These are phyloP conservation scores for Drosophila truncata DNA, from an alignment of 1,140 invertebrate genomes.

Conservation along the genomic window DNA sequence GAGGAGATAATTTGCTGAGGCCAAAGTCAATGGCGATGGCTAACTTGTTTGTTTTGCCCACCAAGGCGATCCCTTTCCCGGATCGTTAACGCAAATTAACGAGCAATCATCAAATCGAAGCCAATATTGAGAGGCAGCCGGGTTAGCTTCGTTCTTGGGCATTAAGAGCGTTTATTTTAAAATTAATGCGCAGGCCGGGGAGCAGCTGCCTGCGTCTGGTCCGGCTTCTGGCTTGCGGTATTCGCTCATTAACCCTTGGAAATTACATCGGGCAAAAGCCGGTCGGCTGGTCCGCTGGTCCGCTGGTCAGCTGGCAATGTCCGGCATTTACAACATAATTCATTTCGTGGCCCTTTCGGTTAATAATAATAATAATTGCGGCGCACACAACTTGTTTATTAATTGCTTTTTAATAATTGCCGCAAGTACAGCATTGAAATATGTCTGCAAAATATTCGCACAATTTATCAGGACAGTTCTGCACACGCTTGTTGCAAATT, in stretches of 20 bases:
- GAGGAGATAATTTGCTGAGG: constrained; percentile 80
- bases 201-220: constrained; percentile 34
- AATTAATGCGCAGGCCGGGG: constrained; percentile 69
- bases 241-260: constrained; percentile 78
- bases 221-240: constrained; percentile 61
- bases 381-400: constrained; percentile 65
- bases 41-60: constrained; percentile 71
- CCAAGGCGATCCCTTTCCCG: constrained; percentile 12
- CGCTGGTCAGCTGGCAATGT: constrained; percentile 52
- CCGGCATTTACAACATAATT: constrained; percentile 83
- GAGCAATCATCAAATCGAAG: constrained; percentile 84
- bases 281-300: not conserved
- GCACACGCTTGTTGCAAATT: constrained; percentile 45
- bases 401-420: constrained; percentile 83
- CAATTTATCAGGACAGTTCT: constrained; percentile 52
- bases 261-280: constrained; percentile 56
- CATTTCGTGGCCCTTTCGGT: constrained; percentile 42
- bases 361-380: constrained; percentile 58
- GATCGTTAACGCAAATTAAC: constrained; percentile 85
- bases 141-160: constrained; percentile 32
- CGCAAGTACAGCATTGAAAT: constrained; percentile 42
- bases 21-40: constrained; percentile 54
- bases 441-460: constrained; percentile 56
- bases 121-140: constrained; percentile 35
- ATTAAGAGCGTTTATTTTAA: constrained; percentile 75